Evolutionary conservation across 1,140 invertebrate genomes (phyloP), one percentile per base, ranked within the genome.

Genomic region (Drosophila guanche): DNA sequence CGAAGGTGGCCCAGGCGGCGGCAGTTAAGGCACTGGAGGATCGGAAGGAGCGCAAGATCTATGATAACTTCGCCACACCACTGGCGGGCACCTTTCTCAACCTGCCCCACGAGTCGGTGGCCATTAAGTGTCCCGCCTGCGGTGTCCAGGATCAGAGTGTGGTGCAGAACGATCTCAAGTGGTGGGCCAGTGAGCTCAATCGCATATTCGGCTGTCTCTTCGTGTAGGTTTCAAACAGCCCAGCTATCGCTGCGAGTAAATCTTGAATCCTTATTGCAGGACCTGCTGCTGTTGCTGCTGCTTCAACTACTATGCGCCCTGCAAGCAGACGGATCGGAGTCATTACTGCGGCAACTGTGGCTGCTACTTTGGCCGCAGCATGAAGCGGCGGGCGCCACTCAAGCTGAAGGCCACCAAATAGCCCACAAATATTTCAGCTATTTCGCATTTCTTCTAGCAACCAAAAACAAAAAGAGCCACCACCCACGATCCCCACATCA

Each of bases 271-370:
- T 29, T n/a, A n/a, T 76, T 59, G 2, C 52, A 90, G 90, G 43
- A 73, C 70, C 43, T 86, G 66, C 22, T 91, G 90, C 41, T 91
- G 90, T 23, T 91, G 90, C 60, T 91, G 75, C 48, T 91, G 90
- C 37, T 58, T 90, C 61, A 58, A 90, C 57, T 91, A 90, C 45
- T 61, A 50, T 47, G 56, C 78, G 51, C 83, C 86, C 57, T 90
- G 83, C 68, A 89, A 90, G 57, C 83, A 90, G 57, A 90, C 83
- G 8, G 90, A 91, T 61, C 71, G 83, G 22, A 91, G 90, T 53
- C 90, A 91, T 69, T 91, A 91, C 27, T 91, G 90, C 23, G 79
- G 76, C 66, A 90, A 91, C 55, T 91, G 90, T 33, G 84, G 90
- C 41, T 90, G 90, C 57, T 91, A 91, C 62, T 91, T 89, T 69